Conservation (phyloP, 1,140 invertebrate genomes). For the Scylla paramamosain region DNA sequence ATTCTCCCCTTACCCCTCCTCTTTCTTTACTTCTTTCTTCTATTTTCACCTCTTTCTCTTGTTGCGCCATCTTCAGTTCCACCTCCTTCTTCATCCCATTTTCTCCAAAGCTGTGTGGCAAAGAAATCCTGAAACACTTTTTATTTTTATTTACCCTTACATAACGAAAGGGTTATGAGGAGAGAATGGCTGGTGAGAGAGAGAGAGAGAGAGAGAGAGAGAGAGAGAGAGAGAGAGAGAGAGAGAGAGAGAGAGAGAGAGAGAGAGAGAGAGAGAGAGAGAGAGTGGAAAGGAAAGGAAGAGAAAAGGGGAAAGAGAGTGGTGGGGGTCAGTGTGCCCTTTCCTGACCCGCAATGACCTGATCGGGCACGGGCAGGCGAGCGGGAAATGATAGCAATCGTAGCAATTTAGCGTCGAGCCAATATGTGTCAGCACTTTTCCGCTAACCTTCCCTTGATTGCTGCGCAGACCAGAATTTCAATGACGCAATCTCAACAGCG, state of each 20-base stretch:
- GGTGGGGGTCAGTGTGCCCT: background rate
- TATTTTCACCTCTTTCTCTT: background rate
- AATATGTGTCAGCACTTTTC: slow-evolving; percentile 69
- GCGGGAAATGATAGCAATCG: slow-evolving; percentile 65
- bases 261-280: background rate
- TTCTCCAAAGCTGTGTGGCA: background rate
- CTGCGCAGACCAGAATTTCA: slow-evolving; percentile 53
- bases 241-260: background rate
- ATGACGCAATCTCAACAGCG: slow-evolving; percentile 58
- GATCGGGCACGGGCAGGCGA: slow-evolving; percentile 33
- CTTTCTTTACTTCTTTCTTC: background rate
- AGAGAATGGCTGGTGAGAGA: background rate
- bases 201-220: background rate
- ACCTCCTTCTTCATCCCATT: background rate
- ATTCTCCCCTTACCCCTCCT: background rate
- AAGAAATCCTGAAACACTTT: background rate
- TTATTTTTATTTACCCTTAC: background rate
- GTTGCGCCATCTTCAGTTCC: background rate
- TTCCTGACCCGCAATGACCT: slow-evolving; percentile 17
- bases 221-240: background rate
- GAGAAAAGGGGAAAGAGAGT: background rate
- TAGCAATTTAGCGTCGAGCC: slow-evolving; percentile 63
- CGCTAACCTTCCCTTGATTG: slow-evolving; percentile 68
- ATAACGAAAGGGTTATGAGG: no score
- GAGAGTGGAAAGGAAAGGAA: background rate